These are phyloP conservation scores for Colostygia pectinataria DNA, from an alignment of 2,888 invertebrate genomes.

Conservation along the genomic window DNA sequence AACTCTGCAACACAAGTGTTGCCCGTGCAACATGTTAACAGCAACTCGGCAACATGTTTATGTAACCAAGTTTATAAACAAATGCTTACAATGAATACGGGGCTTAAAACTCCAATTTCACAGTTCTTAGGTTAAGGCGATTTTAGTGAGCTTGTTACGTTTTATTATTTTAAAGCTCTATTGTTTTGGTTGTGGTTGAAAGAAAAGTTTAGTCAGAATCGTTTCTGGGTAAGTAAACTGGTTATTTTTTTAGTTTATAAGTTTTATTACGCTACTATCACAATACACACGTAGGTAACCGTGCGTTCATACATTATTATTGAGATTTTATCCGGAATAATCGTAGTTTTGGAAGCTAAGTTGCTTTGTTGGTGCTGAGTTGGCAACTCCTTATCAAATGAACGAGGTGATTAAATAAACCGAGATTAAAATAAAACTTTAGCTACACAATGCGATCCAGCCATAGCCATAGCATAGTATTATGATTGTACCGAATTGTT, in stretches of 20 bases:
- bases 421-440: constrained; percentile 50
- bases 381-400: constrained; percentile 34
- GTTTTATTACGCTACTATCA: background rate
- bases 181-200: constrained; percentile 24
- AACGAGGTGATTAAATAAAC: constrained; percentile 41
- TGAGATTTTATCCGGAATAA: constrained; percentile 12
- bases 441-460: constrained; percentile 34
- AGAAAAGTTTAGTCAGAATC: constrained; percentile 8
- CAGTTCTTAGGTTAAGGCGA: constrained; percentile 65
- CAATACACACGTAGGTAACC: constrained; percentile 3
- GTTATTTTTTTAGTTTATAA: background rate
- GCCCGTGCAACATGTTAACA: too few relatives aligned
- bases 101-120: constrained; percentile 64
- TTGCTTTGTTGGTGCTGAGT: constrained; percentile 28
- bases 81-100: constrained; percentile 27
- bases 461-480: constrained; percentile 34
- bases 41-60: too few relatives aligned
- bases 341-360: constrained; percentile 19
- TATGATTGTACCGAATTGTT: constrained; percentile 61
- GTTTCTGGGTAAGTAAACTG: background rate
- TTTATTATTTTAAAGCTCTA: constrained; percentile 60
- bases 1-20: too few relatives aligned
- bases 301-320: too few relatives aligned
- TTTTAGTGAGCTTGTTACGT: constrained; percentile 57
- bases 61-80: too few relatives aligned